phyloP scores from a whole-genome alignment of 2,113 vertebrate species.

The Pangasianodon hypophthalmus region DNA sequence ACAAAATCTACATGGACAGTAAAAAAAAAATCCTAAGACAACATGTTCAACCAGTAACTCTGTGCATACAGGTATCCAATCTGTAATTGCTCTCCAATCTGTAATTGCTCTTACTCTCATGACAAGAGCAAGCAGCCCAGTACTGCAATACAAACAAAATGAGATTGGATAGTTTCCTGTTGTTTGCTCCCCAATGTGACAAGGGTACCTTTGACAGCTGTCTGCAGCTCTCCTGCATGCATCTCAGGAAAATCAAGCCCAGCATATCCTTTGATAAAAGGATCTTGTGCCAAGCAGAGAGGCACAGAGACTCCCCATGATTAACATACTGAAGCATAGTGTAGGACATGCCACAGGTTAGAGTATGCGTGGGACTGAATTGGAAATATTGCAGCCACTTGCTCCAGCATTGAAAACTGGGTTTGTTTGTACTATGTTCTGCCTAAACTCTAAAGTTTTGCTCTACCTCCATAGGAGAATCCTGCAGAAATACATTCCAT shows the following conservation, averaged over 20 bases:
- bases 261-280: background rate
- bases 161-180: slow-evolving; percentile 2
- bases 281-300: slow-evolving; percentile 25
- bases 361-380: background rate
- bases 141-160: slow-evolving; percentile 26
- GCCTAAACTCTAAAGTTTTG: background rate
- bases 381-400: background rate
- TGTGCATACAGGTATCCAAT: background rate
- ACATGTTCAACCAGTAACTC: slow-evolving; percentile 2
- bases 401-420: background rate
- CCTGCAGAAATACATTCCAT: background rate
- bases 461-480: background rate
- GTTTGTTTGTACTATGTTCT: background rate
- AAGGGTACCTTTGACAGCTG: slow-evolving; percentile 35
- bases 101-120: slow-evolving; percentile 11
- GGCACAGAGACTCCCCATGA: slow-evolving; percentile 29
- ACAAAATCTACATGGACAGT: background rate
- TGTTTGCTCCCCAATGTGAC: slow-evolving; percentile 23
- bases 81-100: slow-evolving; percentile 3
- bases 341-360: background rate
- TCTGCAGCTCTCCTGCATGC: background rate
- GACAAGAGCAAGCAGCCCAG: slow-evolving; percentile 9
- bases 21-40: slow-evolving; percentile 13
- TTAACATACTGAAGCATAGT: slow-evolving; percentile 29
- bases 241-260: slow-evolving; percentile 15